A percentile compares a stretch with the other conserved stretches of the same genome.
Conservation (phyloP, 2,113 vertebrate genomes). For the Myrmophylax atrothorax region DNA sequence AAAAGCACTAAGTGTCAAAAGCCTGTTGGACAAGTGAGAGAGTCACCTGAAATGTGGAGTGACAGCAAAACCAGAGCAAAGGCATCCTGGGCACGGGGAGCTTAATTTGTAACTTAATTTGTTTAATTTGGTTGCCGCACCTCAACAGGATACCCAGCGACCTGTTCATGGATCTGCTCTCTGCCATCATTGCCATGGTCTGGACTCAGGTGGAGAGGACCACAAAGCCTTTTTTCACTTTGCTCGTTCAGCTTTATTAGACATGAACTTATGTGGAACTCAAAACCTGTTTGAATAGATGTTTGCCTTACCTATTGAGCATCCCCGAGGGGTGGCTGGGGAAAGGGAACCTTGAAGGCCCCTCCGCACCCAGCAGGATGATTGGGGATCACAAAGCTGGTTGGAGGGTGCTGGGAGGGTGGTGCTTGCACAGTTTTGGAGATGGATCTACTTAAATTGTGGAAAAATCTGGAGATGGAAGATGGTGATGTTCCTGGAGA, state of each 20-base stretch:
- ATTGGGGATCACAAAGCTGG: accelerated
- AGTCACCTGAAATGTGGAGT: not conserved
- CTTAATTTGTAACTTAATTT: not conserved
- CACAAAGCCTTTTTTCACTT: not conserved
- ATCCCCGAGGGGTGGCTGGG: not conserved
- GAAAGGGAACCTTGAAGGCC: not conserved
- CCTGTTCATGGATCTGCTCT: not conserved
- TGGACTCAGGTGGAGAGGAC: not conserved
- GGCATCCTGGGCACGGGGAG: accelerated
- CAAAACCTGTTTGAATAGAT: not conserved
- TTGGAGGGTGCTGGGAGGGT: not conserved
- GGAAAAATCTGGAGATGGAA: not conserved
- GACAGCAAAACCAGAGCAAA: not conserved
- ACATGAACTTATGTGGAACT: not conserved
- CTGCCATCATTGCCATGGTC: accelerated
- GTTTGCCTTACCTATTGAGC: not conserved
- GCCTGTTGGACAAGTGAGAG: not conserved
- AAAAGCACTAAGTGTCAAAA: not conserved
- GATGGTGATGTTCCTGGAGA: not conserved
- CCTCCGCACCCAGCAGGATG: accelerated
- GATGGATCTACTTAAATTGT: accelerated
- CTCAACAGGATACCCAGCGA: not conserved
- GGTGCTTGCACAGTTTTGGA: accelerated
- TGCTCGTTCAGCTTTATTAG: not conserved
- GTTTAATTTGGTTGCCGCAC: not conserved